Evolutionary conservation across 2,113 vertebrate species (phyloP).

Genomic region (Perccottus glenii): DNA sequence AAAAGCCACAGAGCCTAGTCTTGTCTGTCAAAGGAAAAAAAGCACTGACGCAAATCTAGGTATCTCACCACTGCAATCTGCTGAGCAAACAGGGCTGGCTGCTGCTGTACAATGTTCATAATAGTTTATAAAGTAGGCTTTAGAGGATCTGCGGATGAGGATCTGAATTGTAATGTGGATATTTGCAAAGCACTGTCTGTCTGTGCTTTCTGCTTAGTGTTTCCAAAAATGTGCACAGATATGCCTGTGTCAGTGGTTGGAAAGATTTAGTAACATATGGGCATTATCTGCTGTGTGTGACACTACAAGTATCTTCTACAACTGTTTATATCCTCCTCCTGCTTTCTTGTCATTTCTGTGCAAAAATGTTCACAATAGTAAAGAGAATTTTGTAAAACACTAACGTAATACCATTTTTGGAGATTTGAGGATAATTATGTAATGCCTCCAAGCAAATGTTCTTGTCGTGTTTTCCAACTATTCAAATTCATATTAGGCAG

Average conservation of each 20-base stretch:
- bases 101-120: constrained; percentile 44
- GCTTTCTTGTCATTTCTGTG: constrained; percentile 4
- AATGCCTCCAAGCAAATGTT: constrained; percentile 19
- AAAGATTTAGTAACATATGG: constrained; percentile 6
- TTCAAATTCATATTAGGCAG: constrained; percentile 13
- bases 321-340: neutral
- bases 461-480: constrained; percentile 30
- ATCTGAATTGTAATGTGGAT: constrained; percentile 29
- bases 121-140: constrained; percentile 48
- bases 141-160: constrained; percentile 30
- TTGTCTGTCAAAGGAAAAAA: constrained; percentile 21
- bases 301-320: neutral
- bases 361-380: neutral
- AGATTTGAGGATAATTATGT: constrained; percentile 4
- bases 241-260: neutral
- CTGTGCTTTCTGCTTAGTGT: neutral
- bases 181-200: constrained; percentile 18
- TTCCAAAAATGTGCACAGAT: neutral
- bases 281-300: neutral
- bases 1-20: constrained; percentile 13
- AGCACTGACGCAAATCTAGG: constrained; percentile 31
- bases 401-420: neutral
- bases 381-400: neutral
- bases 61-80: constrained; percentile 47
- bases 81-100: constrained; percentile 52